phyloP scores from a whole-genome alignment of 2,797 vertebrate genomes.

The Steatocranus sp. region DNA sequence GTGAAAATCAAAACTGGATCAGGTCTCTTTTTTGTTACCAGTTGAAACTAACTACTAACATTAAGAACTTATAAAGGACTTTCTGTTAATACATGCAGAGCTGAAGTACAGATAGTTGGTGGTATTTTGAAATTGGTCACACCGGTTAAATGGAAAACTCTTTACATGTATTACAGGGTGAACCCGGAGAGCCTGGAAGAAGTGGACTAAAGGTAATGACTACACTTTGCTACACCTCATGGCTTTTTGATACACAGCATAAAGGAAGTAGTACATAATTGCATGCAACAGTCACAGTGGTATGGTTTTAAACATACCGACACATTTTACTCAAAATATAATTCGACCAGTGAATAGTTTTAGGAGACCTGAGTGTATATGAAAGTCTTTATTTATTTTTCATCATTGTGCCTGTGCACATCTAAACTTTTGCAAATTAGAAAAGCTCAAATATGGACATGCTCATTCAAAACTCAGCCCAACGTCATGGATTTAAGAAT shows the following conservation, averaged over 20 bases:
- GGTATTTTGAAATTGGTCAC: rapidly evolving
- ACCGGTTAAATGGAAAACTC: neutral
- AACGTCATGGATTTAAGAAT: neutral
- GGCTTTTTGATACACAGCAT: neutral
- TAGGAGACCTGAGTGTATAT: neutral
- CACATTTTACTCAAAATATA: neutral
- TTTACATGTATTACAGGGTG: constrained; percentile 79
- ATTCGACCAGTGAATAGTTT: neutral
- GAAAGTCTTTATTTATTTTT: neutral
- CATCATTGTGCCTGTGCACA: neutral
- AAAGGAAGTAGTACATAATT: neutral
- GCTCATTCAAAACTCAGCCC: neutral
- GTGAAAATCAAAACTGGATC: neutral
- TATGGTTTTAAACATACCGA: neutral
- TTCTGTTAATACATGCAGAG: neutral
- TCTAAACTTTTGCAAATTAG: neutral
- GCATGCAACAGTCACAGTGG: neutral
- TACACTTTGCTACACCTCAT: neutral
- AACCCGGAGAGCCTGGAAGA: constrained; percentile 92
- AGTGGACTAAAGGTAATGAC: constrained; percentile 89
- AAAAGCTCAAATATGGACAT: neutral
- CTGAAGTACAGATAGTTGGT: neutral
- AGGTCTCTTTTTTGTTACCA: neutral
- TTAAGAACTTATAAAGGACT: neutral
- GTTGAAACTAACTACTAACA: neutral